Evolutionary conservation across 2,113 vertebrate species (phyloP).

Genomic region (Corapipo altera): DNA sequence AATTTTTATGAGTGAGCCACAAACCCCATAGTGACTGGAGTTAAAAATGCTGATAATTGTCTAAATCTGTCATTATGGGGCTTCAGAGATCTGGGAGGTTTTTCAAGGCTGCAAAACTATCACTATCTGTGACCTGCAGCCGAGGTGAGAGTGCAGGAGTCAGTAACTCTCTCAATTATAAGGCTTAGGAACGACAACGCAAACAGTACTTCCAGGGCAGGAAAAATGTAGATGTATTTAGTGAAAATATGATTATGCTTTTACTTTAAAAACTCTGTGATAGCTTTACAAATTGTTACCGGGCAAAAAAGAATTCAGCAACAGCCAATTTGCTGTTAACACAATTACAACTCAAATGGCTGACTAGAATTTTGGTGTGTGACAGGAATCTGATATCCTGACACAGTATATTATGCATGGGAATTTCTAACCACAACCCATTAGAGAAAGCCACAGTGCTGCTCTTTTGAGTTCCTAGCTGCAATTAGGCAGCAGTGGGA

Average conservation of each 20-base stretch:
- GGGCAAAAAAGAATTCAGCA: background rate
- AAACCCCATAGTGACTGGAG: background rate
- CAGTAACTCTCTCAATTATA: background rate
- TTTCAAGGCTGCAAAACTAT: background rate
- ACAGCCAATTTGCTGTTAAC: constrained; percentile 41
- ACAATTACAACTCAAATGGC: background rate
- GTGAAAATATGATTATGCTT: background rate
- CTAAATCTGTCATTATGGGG: background rate
- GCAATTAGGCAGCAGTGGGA: constrained; percentile 56
- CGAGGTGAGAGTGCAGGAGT: background rate
- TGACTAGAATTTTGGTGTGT: constrained; percentile 1
- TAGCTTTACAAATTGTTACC: constrained; percentile 16
- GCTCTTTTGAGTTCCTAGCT: constrained; percentile 18
- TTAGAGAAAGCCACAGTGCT: constrained; percentile 29
- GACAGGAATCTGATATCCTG: constrained; percentile 35
- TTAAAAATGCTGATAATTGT: constrained; percentile 17
- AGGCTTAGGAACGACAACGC: background rate
- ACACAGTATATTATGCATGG: background rate
- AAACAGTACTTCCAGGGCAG: background rate
- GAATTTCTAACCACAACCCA: constrained; percentile 30
- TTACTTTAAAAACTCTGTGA: background rate
- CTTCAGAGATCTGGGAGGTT: background rate
- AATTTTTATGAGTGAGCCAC: background rate
- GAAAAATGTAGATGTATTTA: background rate
- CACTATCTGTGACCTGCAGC: background rate